Conservation (phyloP, 2,888 invertebrate genomes). For the Ennomos fuscantarius region DNA sequence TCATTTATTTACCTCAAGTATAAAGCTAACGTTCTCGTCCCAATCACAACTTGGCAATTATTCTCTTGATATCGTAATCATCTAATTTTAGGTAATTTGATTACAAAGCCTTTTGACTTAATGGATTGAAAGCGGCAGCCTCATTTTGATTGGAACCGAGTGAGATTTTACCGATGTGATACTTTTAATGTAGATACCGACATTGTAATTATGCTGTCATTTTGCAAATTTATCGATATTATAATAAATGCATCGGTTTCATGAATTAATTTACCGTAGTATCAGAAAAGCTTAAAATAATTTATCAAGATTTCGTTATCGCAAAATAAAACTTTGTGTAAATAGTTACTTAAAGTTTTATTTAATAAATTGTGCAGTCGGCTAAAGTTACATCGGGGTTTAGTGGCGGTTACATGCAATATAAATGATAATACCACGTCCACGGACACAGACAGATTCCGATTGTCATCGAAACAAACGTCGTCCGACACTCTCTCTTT, state of each 20-base stretch:
- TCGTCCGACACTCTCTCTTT: conserved; percentile 58
- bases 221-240: conserved; percentile 67
- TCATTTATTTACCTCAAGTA: conserved; percentile 36
- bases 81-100: conserved; percentile 58
- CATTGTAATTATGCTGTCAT: conserved; percentile 70
- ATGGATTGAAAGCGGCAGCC: conserved; percentile 56
- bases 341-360: conserved; percentile 46
- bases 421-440: conserved; percentile 70
- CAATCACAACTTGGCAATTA: conserved; percentile 58
- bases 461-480: conserved; percentile 79
- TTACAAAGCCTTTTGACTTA: conserved; percentile 56
- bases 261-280: conserved; percentile 54
- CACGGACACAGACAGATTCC: conserved; percentile 71
- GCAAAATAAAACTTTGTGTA: conserved; percentile 24
- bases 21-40: conserved; percentile 54
- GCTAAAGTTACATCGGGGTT: conserved; percentile 56
- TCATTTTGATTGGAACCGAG: conserved; percentile 40
- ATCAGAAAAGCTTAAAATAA: conserved; percentile 39
- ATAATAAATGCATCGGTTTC: conserved; percentile 67
- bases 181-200: conserved; percentile 59
- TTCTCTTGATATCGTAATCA: conserved; percentile 55
- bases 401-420: conserved; percentile 57
- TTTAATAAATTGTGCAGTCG: conserved; percentile 58
- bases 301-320: conserved; percentile 20
- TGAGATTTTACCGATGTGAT: conserved; percentile 50